phyloP scores from a whole-genome alignment of 2,113 vertebrate genomes.

The Rhinoderma darwinii region DNA sequence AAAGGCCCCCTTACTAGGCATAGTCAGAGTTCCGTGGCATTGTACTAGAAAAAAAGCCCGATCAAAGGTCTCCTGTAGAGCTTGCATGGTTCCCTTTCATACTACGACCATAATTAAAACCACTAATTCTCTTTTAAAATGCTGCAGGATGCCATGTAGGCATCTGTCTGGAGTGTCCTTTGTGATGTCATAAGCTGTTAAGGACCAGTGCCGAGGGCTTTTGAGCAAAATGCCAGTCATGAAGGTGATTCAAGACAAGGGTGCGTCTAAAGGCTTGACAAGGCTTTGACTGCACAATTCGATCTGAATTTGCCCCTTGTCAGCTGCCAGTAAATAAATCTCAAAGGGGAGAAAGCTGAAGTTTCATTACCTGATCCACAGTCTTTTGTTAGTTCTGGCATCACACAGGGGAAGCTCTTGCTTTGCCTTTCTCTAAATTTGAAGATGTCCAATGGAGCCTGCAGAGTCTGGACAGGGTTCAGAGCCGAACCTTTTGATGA shows the following conservation, averaged over 20 bases:
- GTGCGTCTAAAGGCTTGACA: constrained; percentile 81
- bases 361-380: constrained; percentile 81
- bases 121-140: constrained; percentile 91
- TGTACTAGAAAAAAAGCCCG: constrained; percentile 83
- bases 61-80: constrained; percentile 80
- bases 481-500: constrained; percentile 79
- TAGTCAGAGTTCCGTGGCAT: constrained; percentile 87
- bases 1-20: constrained; percentile 84
- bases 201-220: constrained; percentile 81
- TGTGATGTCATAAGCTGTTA: constrained; percentile 87
- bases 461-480: constrained; percentile 72
- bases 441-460: constrained; percentile 82
- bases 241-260: constrained; percentile 84
- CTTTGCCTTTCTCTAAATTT: constrained; percentile 72
- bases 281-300: constrained; percentile 82
- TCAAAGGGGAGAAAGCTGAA: constrained; percentile 76
- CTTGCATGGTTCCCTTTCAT: constrained; percentile 86
- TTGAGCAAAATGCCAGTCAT: constrained; percentile 83
- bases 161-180: constrained; percentile 88
- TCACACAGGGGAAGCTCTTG: constrained; percentile 73
- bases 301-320: constrained; percentile 83
- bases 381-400: constrained; percentile 81
- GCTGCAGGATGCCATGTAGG: constrained; percentile 88
- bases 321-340: constrained; percentile 85
- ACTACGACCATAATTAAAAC: constrained; percentile 87